Percentiles rank a stretch among this genome's conserved stretches.
These are phyloP conservation scores for Yponomeuta plumbellus DNA, from an alignment of 2,888 invertebrate genomes.

Conservation along the genomic window DNA sequence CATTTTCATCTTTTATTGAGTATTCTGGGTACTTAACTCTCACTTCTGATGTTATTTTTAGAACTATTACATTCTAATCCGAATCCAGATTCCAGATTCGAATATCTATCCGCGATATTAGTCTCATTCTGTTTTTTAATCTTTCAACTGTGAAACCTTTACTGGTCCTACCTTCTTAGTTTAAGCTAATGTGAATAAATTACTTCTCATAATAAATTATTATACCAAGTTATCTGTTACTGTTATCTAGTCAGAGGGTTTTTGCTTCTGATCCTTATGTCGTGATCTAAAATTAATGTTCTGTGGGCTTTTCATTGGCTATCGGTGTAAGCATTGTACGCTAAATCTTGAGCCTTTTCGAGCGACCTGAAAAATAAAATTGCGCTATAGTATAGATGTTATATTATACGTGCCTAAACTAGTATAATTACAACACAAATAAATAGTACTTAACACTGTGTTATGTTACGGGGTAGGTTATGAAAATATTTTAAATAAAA, in stretches of 20 bases:
- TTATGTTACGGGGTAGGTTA: too few relatives aligned
- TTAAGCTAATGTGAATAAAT: conserved; percentile 16
- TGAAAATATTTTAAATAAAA: too few relatives aligned
- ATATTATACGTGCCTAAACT: too few relatives aligned
- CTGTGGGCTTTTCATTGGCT: conserved; percentile 46
- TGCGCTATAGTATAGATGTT: too few relatives aligned
- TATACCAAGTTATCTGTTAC: conserved; percentile 14
- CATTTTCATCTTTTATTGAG: conserved; percentile 14
- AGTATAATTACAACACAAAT: too few relatives aligned
- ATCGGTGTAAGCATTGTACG: conserved; percentile 77
- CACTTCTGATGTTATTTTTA: neutral
- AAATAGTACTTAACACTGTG: too few relatives aligned
- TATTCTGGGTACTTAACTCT: conserved; percentile 10
- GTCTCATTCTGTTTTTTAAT: neutral
- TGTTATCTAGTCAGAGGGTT: conserved; percentile 11
- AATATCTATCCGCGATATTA: neutral
- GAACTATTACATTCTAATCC: neutral
- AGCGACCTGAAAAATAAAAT: conserved; percentile 53
- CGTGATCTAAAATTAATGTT: conserved; percentile 26
- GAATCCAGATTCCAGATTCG: neutral
- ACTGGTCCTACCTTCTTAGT: neutral
- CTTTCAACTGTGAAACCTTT: neutral
- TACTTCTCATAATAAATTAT: conserved; percentile 12
- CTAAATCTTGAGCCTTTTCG: conserved; percentile 74
- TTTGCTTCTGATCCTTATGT: conserved; percentile 23